phyloP scores from a whole-genome alignment of 2,113 vertebrate species.

The Morone chrysops region DNA sequence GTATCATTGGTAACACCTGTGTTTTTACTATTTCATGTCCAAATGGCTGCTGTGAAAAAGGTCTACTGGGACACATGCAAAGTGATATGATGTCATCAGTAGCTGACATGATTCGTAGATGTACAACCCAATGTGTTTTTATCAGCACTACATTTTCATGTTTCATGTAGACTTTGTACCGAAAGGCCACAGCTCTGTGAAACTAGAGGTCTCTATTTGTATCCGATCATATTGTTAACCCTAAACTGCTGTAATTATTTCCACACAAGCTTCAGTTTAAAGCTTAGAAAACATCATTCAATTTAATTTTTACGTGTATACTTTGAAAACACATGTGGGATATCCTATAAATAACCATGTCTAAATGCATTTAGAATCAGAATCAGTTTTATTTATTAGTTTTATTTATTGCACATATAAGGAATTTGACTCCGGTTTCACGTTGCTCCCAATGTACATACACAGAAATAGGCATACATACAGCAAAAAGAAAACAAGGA shows the following conservation, averaged over 20 bases:
- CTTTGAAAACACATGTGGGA: neutral
- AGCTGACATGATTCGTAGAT: neutral
- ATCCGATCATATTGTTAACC: too few species aligned
- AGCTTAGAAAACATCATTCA: neutral
- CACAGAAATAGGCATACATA: too few species aligned
- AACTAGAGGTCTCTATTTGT: neutral
- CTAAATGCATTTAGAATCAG: too few species aligned
- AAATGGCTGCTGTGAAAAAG: too few species aligned
- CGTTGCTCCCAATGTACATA: too few species aligned
- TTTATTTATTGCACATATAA: too few species aligned
- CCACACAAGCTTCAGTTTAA: neutral
- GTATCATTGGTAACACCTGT: too few species aligned
- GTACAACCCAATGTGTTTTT: neutral
- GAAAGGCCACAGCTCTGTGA: neutral
- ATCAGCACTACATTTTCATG: neutral
- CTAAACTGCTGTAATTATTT: neutral
- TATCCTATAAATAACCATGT: too few species aligned
- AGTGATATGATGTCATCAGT: neutral
- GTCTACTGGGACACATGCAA: neutral
- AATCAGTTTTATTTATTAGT: too few species aligned
- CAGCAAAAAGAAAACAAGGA: too few species aligned
- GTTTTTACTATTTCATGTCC: too few species aligned
- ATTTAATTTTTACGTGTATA: neutral
- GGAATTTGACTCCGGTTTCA: too few species aligned
- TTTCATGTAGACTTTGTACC: neutral